Conservation (phyloP, 2,888 invertebrate species). For the Eupithecia exiguata region DNA sequence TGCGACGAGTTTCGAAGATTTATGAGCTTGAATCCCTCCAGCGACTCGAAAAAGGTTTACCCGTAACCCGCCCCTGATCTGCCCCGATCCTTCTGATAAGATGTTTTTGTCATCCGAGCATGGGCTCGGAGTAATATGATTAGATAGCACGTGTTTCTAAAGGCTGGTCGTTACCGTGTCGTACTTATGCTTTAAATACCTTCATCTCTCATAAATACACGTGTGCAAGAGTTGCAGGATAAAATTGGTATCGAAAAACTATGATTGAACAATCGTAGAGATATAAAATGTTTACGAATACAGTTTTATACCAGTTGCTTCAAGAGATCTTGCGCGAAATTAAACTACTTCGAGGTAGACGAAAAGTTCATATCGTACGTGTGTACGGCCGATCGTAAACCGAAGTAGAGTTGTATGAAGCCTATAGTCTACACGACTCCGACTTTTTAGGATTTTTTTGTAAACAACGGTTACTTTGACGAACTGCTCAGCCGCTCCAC, state of each 20-base stretch:
- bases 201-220: neutral
- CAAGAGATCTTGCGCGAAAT: conserved; percentile 22
- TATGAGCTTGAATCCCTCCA: conserved; percentile 26
- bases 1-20: conserved; percentile 35
- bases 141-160: neutral
- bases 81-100: conserved; percentile 13
- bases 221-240: neutral
- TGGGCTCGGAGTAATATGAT: neutral
- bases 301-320: conserved; percentile 10
- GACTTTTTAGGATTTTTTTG: neutral
- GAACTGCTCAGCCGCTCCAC: no score
- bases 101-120: conserved; percentile 1
- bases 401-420: conserved; percentile 35
- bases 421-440: conserved; percentile 4
- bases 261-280: conserved; percentile 1
- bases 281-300: conserved; percentile 5
- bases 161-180: neutral
- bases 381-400: conserved; percentile 43
- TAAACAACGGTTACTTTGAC: neutral
- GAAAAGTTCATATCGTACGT: conserved; percentile 35
- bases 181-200: neutral
- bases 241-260: neutral
- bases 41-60: conserved; percentile 31
- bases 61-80: conserved; percentile 15
- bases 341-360: conserved; percentile 24